Percentiles rank a stretch among this genome's conserved stretches.
Conservation (phyloP, 2,888 invertebrate genomes). For the Himalopsyche japonica region DNA sequence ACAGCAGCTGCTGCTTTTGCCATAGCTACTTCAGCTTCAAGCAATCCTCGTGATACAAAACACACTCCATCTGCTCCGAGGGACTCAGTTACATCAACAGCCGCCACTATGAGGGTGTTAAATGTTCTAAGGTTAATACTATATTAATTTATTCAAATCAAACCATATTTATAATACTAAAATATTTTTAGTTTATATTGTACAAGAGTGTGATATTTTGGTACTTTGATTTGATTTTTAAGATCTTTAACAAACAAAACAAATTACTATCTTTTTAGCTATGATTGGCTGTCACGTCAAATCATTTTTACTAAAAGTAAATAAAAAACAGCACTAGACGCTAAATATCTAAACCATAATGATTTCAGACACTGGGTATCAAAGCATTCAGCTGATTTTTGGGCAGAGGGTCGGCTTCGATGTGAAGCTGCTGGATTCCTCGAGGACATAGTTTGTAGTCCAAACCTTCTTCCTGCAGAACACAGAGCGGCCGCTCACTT, state of each 20-base stretch:
- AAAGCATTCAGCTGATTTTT: slow-evolving; percentile 88
- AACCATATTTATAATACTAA: too few relatives aligned
- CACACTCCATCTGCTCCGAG: slow-evolving; percentile 56
- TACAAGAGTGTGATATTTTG: too few relatives aligned
- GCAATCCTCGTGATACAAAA: slow-evolving; percentile 74
- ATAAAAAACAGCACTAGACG: too few relatives aligned
- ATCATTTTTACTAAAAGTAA: too few relatives aligned
- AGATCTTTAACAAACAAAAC: too few relatives aligned
- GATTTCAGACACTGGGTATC: slow-evolving; percentile 81
- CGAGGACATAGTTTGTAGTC: slow-evolving; percentile 83
- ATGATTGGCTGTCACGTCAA: too few relatives aligned
- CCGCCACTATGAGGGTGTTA: slow-evolving; percentile 91
- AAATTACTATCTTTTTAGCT: too few relatives aligned
- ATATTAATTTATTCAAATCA: too few relatives aligned
- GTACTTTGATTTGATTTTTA: too few relatives aligned
- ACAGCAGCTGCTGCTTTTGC: slow-evolving; percentile 90
- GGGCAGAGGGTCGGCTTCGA: slow-evolving; percentile 73
- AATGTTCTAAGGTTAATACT: slow-evolving; percentile 71
- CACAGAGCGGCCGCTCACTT: slow-evolving; percentile 87
- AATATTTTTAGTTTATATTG: too few relatives aligned
- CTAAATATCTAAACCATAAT: neutral
- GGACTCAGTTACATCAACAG: slow-evolving; percentile 84
- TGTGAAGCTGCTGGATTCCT: slow-evolving; percentile 81
- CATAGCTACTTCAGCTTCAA: slow-evolving; percentile 86
- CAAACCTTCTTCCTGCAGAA: slow-evolving; percentile 82